Conservation (phyloP, 2,888 invertebrate species). For the Lochmaea capreae region DNA sequence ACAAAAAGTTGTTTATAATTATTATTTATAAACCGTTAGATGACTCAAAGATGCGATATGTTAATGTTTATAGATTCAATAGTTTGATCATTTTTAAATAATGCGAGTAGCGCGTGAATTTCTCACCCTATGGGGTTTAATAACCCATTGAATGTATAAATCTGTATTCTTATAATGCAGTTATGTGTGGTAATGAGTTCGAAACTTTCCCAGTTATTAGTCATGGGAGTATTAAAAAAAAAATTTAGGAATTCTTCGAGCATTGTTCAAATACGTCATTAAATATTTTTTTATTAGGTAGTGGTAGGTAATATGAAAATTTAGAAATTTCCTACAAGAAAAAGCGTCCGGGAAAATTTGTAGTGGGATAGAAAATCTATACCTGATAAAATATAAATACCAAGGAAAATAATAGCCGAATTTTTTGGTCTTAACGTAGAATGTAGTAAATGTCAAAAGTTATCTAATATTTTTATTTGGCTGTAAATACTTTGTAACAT, state of each 20-base stretch:
- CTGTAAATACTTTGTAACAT: too few relatives aligned
- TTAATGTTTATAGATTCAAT: neutral
- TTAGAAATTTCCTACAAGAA: too few relatives aligned
- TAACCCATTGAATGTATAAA: neutral
- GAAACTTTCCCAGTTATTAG: constrained; percentile 10
- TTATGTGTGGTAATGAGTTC: constrained; percentile 1
- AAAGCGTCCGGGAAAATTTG: too few relatives aligned
- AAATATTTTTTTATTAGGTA: too few relatives aligned
- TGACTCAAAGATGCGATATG: neutral
- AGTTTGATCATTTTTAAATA: constrained; percentile 1
- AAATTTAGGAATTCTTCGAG: neutral
- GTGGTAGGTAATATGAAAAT: too few relatives aligned
- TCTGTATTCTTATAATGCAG: neutral
- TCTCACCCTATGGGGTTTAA: constrained; percentile 15
- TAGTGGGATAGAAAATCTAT: too few relatives aligned
- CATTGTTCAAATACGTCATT: neutral
- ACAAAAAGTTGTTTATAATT: neutral
- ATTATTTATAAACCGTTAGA: neutral
- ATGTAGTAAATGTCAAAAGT: too few relatives aligned
- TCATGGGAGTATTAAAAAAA: neutral
- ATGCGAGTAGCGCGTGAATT: neutral
- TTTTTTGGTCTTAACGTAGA: too few relatives aligned
- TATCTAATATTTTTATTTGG: too few relatives aligned
- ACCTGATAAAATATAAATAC: too few relatives aligned
- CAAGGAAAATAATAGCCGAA: too few relatives aligned